Percentiles rank a stretch among this genome's conserved stretches.
phyloP scores from a whole-genome alignment of 2,113 vertebrate genomes.

The Laticauda colubrina region DNA sequence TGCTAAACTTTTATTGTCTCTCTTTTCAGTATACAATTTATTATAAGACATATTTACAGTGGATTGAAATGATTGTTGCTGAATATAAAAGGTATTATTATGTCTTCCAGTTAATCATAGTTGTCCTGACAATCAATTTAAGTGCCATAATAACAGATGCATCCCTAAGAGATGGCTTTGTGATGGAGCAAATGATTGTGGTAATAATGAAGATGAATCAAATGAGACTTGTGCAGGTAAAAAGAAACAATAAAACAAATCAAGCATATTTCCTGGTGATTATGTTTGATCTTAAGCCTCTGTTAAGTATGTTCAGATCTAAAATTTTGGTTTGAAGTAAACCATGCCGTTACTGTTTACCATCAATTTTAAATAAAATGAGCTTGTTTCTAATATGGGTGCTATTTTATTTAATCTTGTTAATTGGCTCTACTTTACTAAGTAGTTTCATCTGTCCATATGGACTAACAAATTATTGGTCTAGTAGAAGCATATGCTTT shows the following conservation, averaged over 20 bases:
- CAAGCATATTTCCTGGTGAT: background rate
- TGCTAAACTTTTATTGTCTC: background rate
- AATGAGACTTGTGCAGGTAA: conserved; percentile 92
- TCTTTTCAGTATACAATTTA: background rate
- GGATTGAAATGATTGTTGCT: background rate
- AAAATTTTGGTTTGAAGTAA: conserved; percentile 1
- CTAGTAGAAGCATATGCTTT: conserved; percentile 4
- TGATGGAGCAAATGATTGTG: conserved; percentile 93
- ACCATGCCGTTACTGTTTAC: conserved; percentile 29
- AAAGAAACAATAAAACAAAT: background rate
- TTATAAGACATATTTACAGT: conserved; percentile 19
- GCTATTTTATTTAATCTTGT: conserved; percentile 54
- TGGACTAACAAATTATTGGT: background rate
- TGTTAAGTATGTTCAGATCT: conserved; percentile 14
- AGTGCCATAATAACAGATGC: conserved; percentile 94
- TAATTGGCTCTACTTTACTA: conserved; percentile 42
- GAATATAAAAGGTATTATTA: background rate
- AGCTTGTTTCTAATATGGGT: conserved; percentile 46
- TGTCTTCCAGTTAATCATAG: conserved; percentile 84
- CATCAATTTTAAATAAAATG: conserved; percentile 47
- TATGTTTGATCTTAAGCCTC: background rate
- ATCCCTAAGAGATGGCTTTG: conserved; percentile 97
- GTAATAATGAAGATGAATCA: conserved; percentile 90
- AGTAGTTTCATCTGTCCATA: conserved; percentile 49
- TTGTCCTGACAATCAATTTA: conserved; percentile 91